A percentile compares a stretch with the other conserved stretches of the same genome.
Conservation (phyloP, 2,797 vertebrate genomes). For the Furcifer pardalis region DNA sequence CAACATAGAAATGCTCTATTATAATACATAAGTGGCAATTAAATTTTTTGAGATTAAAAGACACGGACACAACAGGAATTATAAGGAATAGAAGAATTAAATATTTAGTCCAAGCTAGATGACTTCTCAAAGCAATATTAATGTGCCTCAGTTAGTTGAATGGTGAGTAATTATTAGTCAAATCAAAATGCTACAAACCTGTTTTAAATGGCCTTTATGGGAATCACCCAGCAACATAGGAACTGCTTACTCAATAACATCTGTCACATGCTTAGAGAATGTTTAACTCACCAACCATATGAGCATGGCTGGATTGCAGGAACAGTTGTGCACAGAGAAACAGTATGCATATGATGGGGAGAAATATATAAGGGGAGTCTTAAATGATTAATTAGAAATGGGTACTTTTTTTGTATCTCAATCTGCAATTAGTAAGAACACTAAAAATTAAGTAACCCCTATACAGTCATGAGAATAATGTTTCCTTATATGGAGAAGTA, state of each 20-base stretch:
- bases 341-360: not conserved
- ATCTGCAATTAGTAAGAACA: constrained; percentile 39
- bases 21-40: constrained; percentile 58
- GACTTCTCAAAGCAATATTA: constrained; percentile 53
- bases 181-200: constrained; percentile 35
- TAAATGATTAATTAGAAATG: not conserved
- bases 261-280: not conserved
- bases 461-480: not conserved
- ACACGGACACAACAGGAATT: constrained; percentile 60
- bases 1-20: constrained; percentile 65
- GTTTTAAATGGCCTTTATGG: not conserved
- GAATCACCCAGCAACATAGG: not conserved
- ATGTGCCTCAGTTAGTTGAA: constrained; percentile 56
- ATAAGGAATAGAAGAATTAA: constrained; percentile 55
- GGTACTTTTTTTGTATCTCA: constrained; percentile 28
- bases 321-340: constrained; percentile 3
- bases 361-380: not conserved
- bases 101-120: constrained; percentile 46
- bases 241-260: not conserved
- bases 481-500: constrained; percentile 6
- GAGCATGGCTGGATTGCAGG: not conserved
- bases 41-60: constrained; percentile 64
- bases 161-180: constrained; percentile 58
- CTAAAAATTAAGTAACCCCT: constrained; percentile 36
- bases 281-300: not conserved